Percentiles rank a stretch among this genome's conserved stretches.
Evolutionary conservation across 2,113 vertebrate species (phyloP).

Genomic region (Fukomys damarensis): DNA sequence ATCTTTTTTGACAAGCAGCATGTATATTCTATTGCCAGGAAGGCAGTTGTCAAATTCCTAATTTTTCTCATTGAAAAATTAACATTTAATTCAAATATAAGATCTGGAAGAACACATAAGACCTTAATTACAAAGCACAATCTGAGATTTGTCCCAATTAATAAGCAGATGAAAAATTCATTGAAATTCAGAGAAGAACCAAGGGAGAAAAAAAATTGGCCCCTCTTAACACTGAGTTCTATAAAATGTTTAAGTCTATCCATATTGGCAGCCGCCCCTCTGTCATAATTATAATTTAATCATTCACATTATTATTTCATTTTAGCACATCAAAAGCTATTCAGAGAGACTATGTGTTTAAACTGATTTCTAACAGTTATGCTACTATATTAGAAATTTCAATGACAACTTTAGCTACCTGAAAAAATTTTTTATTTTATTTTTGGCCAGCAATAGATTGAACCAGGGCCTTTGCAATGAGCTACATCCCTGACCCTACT

Average conservation of each 20-base stretch:
- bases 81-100: constrained; percentile 72
- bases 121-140: constrained; percentile 76
- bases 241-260: constrained; percentile 66
- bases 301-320: constrained; percentile 63
- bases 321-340: constrained; percentile 46
- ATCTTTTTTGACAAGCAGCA: constrained; percentile 75
- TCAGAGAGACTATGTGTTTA: constrained; percentile 49
- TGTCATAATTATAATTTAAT: constrained; percentile 60
- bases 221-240: constrained; percentile 41
- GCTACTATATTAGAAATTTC: not conserved
- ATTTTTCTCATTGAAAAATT: constrained; percentile 79
- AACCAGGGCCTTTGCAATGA: not conserved
- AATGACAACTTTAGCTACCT: not conserved
- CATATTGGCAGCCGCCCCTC: constrained; percentile 41
- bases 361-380: constrained; percentile 6
- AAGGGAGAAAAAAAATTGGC: not conserved
- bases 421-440: not conserved
- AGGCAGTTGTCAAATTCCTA: constrained; percentile 72
- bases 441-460: not conserved
- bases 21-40: constrained; percentile 69
- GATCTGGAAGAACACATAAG: constrained; percentile 65
- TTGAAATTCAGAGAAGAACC: constrained; percentile 70
- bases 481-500: not conserved
- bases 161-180: constrained; percentile 80
- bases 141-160: constrained; percentile 74